Base-by-base conservation (phyloP, 2,888 invertebrate species). In the Resseliella maxima region DNA sequence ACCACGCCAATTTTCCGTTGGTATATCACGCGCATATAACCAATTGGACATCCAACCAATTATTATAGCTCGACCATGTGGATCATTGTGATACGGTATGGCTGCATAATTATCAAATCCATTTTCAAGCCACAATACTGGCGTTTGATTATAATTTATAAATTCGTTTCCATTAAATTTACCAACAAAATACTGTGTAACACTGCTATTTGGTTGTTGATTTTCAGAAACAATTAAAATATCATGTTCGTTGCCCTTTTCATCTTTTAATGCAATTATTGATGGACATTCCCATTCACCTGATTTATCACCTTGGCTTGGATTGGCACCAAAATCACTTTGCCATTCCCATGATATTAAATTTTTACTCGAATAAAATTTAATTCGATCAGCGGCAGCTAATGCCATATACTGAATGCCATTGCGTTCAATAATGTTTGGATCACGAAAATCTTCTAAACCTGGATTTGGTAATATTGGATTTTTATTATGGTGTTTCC, bases 281-380 rank as follows among this genome's bases (percentile, higher is more conserved):
- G 92, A 92, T 0, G 92, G 92, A 89, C 92, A 92, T 88, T 93
- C 92, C 91, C 91, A 92, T 92, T 92, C 92, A 83, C 89, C 91
- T 0, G 50, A 46, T 85, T 46, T 85, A 38, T 92, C 92, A 0
- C 92, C 89, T 27, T 87, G 88, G 6, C 91, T 92, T 85, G 91
- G 89, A 0, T 92, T 92, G 88, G 90, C 88, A 72, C 87, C 90
- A 24, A 92, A 87, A 85, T 90, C 87, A 1, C 91, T 89, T 0
- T 88, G 89, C 88, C 90, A 88, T 15, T 89, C 59, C 92, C 92
- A 92, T 27, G 88, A 88, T 6, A 89, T 87, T 87, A 89, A 89
- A 88, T 92, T 90, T 21, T 89, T 72, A 0, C 92, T 92, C 24
- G 88, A 86, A 87, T 90, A 92, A 6, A 92, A 88, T 31, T 92